phyloP scores from a whole-genome alignment of 2,888 invertebrate genomes.

The Orthosia gracilis region DNA sequence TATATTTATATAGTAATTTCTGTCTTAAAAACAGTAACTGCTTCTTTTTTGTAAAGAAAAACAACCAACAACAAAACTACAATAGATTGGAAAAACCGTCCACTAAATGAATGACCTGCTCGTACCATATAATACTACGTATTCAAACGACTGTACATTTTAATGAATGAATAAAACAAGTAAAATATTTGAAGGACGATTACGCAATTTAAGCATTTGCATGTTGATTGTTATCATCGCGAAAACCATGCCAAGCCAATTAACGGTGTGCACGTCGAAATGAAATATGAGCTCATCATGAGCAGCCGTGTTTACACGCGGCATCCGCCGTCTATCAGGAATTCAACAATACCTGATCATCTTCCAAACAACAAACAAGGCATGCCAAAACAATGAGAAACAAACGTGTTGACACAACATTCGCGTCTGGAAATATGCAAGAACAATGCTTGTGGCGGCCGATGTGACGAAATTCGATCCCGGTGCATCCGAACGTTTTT shows the following conservation, averaged over 20 bases:
- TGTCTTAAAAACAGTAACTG: not conserved
- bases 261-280: slow-evolving; percentile 52
- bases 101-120: not conserved
- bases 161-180: slow-evolving; percentile 56
- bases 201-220: slow-evolving; percentile 60
- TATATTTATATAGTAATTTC: not conserved
- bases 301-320: slow-evolving; percentile 55
- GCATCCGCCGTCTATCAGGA: slow-evolving; percentile 62
- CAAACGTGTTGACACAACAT: slow-evolving; percentile 74
- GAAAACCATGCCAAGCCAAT: slow-evolving; percentile 61
- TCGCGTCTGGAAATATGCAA: slow-evolving; percentile 70
- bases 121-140: slow-evolving; percentile 13
- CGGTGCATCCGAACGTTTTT: slow-evolving; percentile 73
- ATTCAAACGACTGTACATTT: slow-evolving; percentile 30
- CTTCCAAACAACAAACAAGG: slow-evolving; percentile 66
- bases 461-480: slow-evolving; percentile 81
- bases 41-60: not conserved
- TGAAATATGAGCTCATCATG: slow-evolving; percentile 62
- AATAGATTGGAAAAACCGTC: not conserved
- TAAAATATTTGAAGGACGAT: slow-evolving; percentile 61
- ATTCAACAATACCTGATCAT: slow-evolving; percentile 68
- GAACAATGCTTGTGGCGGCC: slow-evolving; percentile 78
- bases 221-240: slow-evolving; percentile 61
- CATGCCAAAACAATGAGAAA: slow-evolving; percentile 70
- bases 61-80: not conserved